Conservation (phyloP, 2,797 vertebrate genomes). For the Moxostoma hubbsi region DNA sequence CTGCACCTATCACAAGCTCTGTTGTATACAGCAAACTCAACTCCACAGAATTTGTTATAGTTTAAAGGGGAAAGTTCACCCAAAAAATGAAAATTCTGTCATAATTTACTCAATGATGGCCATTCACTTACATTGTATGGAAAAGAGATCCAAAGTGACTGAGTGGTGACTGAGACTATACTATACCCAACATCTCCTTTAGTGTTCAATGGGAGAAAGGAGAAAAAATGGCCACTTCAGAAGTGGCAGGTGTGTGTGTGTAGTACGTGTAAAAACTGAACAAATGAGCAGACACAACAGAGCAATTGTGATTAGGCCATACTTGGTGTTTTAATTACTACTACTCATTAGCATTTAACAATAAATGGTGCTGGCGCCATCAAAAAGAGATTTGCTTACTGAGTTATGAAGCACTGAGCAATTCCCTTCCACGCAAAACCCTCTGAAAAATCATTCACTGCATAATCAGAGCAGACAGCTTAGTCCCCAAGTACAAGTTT, state of each 20-base stretch:
- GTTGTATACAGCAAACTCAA: slow-evolving; percentile 31
- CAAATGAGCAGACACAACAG: slow-evolving; percentile 74
- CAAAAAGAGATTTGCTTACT: slow-evolving; percentile 68
- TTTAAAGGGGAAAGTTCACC: slow-evolving; percentile 20
- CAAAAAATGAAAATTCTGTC: no score
- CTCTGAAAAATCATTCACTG: slow-evolving; percentile 28
- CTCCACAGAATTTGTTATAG: slow-evolving; percentile 20
- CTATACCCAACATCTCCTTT: neutral
- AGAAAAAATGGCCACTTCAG: slow-evolving; percentile 26
- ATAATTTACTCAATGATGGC: no score
- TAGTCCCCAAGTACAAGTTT: slow-evolving; percentile 1
- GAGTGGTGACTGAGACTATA: slow-evolving; percentile 1
- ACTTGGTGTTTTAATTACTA: slow-evolving; percentile 76
- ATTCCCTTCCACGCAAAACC: slow-evolving; percentile 23
- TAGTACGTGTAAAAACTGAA: slow-evolving; percentile 59
- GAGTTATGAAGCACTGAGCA: slow-evolving; percentile 31
- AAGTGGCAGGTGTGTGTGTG: slow-evolving; percentile 40
- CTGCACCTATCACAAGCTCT: slow-evolving; percentile 48
- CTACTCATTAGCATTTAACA: slow-evolving; percentile 79
- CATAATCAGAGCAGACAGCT: slow-evolving; percentile 40
- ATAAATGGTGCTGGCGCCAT: slow-evolving; percentile 65
- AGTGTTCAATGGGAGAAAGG: neutral
- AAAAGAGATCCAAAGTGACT: no score
- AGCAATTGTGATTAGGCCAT: slow-evolving; percentile 76
- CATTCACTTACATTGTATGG: no score